phyloP scores from a whole-genome alignment of 1,140 invertebrate species.

The Leptinotarsa lineolata region DNA sequence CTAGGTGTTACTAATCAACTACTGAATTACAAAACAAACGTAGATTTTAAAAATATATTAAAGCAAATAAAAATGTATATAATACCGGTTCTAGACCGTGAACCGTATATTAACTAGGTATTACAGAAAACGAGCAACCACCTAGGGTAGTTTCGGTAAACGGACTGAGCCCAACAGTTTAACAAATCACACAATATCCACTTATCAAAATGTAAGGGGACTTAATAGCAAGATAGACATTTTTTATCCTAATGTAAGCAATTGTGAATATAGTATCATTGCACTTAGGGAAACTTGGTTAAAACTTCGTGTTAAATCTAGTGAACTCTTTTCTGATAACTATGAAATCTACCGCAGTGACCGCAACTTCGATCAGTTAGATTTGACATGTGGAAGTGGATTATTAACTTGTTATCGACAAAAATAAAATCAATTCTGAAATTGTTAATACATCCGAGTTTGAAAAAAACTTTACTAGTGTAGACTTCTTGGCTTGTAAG shows the following conservation, averaged over 20 bases:
- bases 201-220: slow-evolving; percentile 17
- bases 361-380: background rate
- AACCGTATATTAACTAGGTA: no score
- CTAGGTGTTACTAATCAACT: no score
- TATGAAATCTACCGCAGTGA: slow-evolving; percentile 14
- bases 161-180: slow-evolving; percentile 11
- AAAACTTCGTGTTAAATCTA: background rate
- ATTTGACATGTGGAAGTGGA: slow-evolving; percentile 12
- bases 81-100: no score
- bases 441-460: no score
- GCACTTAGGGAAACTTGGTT: slow-evolving; percentile 17
- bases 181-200: background rate
- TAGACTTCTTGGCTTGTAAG: no score
- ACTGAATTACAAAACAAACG: no score
- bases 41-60: no score
- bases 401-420: slow-evolving; percentile 5
- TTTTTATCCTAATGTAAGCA: slow-evolving; percentile 13
- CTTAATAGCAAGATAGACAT: slow-evolving; percentile 19
- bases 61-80: no score
- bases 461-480: no score
- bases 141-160: slow-evolving; percentile 4
- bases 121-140: no score
- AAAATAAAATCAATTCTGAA: background rate
- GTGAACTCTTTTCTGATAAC: slow-evolving; percentile 15
- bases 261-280: slow-evolving; percentile 19